Conservation (phyloP, 2,113 vertebrate genomes). For the Holacanthus passer region DNA sequence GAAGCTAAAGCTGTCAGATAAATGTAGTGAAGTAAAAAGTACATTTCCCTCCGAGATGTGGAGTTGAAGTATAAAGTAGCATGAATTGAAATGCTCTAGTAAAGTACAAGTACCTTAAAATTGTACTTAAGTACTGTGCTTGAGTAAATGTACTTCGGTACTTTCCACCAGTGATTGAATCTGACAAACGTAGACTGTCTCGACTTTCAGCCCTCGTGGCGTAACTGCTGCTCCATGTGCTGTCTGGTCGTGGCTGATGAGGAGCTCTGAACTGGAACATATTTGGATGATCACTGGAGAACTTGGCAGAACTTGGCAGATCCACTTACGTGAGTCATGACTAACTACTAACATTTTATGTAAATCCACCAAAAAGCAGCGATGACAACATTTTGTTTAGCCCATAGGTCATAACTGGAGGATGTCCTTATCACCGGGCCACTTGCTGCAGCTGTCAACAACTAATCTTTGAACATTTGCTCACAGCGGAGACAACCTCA, state of each 20-base stretch:
- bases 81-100: neutral
- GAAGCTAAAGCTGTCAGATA: neutral
- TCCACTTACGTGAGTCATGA: conserved; percentile 19
- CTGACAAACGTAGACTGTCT: neutral
- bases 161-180: neutral
- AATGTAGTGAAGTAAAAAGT: neutral
- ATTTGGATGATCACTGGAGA: neutral
- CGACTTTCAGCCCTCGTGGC: neutral
- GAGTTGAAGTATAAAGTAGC: neutral
- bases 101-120: too few species aligned
- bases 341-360: conserved; percentile 42
- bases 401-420: conserved; percentile 52
- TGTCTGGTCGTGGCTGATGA: neutral
- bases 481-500: conserved; percentile 23
- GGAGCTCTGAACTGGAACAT: neutral
- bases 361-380: conserved; percentile 45
- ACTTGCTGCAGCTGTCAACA: conserved; percentile 26
- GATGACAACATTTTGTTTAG: conserved; percentile 36
- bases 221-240: neutral
- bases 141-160: neutral
- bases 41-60: too few species aligned
- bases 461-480: conserved; percentile 32
- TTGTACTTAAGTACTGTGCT: too few species aligned
- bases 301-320: conserved; percentile 19
- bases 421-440: conserved; percentile 35